Percentiles rank a stretch among this genome's conserved stretches.
phyloP scores from a whole-genome alignment of 2,888 invertebrate genomes.

The Mimas tiliae region DNA sequence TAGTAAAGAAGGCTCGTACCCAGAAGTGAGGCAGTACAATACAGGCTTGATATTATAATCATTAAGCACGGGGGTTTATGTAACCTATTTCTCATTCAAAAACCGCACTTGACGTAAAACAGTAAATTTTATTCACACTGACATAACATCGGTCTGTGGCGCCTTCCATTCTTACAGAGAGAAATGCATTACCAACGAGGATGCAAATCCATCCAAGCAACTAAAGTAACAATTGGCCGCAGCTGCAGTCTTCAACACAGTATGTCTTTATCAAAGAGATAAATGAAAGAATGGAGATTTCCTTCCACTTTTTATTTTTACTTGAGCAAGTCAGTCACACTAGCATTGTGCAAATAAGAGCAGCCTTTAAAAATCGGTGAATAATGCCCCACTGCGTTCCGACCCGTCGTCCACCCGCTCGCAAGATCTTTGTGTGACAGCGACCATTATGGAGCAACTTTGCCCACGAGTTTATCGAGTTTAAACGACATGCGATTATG shows the following conservation, averaged over 20 bases:
- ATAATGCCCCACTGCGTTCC: constrained; percentile 38
- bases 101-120: not conserved
- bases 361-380: constrained; percentile 53
- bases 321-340: constrained; percentile 57
- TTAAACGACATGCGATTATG: constrained; percentile 24
- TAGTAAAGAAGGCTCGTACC: too few relatives aligned
- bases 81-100: not conserved
- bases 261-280: constrained; percentile 68
- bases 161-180: constrained; percentile 54
- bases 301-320: constrained; percentile 53
- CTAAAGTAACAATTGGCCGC: constrained; percentile 70
- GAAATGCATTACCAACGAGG: constrained; percentile 60
- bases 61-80: too few relatives aligned
- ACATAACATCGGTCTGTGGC: constrained; percentile 49
- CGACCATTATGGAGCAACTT: constrained; percentile 15
- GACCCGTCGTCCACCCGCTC: constrained; percentile 27
- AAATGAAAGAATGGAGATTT: constrained; percentile 60
- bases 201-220: constrained; percentile 60
- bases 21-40: too few relatives aligned
- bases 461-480: constrained; percentile 15
- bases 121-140: constrained; percentile 45
- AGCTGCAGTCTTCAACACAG: constrained; percentile 64
- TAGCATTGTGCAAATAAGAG: constrained; percentile 66
- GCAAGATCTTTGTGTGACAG: constrained; percentile 33
- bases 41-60: too few relatives aligned